Percentiles rank a stretch among this genome's conserved stretches.
Evolutionary conservation across 2,888 invertebrate genomes (phyloP).

Genomic region (Watsonalla cultraria): DNA sequence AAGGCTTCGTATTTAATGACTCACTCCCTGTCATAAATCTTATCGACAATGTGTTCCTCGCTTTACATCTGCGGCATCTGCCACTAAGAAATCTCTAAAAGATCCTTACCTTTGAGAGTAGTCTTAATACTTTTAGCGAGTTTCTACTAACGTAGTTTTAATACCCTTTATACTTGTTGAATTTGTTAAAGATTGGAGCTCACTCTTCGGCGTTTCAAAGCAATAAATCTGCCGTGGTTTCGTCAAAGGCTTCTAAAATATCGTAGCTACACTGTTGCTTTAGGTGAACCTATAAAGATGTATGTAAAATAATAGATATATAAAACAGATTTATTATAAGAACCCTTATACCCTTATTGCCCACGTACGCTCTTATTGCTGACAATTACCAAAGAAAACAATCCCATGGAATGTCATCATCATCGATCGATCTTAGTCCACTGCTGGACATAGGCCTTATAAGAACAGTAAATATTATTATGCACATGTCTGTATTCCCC

Average conservation of each 20-base stretch:
- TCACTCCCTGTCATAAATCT: background rate
- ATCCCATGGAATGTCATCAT: conserved; percentile 57
- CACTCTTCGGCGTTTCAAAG: background rate
- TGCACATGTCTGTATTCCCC: too few relatives aligned
- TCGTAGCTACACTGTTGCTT: too few relatives aligned
- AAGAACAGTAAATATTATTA: too few relatives aligned
- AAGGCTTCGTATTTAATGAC: background rate
- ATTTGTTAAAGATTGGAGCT: background rate
- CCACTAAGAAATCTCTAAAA: background rate
- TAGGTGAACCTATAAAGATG: too few relatives aligned
- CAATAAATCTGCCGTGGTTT: background rate
- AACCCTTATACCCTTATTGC: conserved; percentile 81
- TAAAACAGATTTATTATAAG: too few relatives aligned
- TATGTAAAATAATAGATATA: too few relatives aligned
- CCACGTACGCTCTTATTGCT: conserved; percentile 86
- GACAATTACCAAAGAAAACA: conserved; percentile 31
- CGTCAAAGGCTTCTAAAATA: background rate
- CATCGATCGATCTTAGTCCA: too few relatives aligned
- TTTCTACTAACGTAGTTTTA: background rate
- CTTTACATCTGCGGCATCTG: background rate
- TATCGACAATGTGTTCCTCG: background rate
- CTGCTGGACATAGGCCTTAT: too few relatives aligned
- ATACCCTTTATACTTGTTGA: background rate
- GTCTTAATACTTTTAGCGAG: background rate
- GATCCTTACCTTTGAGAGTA: background rate